Evolutionary conservation across 2,888 invertebrate genomes (phyloP).

Genomic region (Phengaris arion): DNA sequence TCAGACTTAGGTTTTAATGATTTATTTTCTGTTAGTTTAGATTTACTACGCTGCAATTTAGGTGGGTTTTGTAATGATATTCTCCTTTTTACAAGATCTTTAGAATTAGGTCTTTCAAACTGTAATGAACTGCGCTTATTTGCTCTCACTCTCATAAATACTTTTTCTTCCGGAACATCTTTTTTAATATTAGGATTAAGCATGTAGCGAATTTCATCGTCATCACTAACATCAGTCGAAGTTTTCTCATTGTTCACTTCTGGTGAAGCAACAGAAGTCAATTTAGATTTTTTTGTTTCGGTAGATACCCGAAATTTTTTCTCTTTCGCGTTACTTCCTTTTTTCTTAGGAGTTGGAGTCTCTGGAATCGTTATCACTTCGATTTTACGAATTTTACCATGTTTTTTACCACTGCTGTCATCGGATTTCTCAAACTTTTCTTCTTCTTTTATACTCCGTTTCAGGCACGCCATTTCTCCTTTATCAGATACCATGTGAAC

Average conservation of each 20-base stretch:
- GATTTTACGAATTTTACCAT: conserved; percentile 38
- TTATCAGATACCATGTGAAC: neutral
- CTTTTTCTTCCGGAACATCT: conserved; percentile 53
- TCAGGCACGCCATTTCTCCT: neutral
- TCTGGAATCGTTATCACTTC: conserved; percentile 40
- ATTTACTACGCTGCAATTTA: conserved; percentile 62
- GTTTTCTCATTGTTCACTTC: conserved; percentile 42
- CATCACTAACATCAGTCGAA: conserved; percentile 56
- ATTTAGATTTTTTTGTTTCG: conserved; percentile 57
- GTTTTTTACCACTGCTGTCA: conserved; percentile 28
- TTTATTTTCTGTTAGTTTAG: conserved; percentile 53
- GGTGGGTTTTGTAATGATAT: conserved; percentile 66
- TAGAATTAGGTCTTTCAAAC: conserved; percentile 66
- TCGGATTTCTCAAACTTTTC: conserved; percentile 14
- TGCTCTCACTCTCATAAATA: conserved; percentile 64
- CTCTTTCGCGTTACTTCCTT: conserved; percentile 49
- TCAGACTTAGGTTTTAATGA: conserved; percentile 35
- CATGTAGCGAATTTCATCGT: conserved; percentile 71
- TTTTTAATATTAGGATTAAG: conserved; percentile 63
- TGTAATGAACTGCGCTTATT: conserved; percentile 66
- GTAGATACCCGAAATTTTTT: conserved; percentile 49
- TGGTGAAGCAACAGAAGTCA: conserved; percentile 41
- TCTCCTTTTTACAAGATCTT: conserved; percentile 61
- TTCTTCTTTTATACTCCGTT: conserved; percentile 18
- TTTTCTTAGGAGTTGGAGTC: conserved; percentile 42